Evolutionary conservation across 2,888 invertebrate species (phyloP).

Genomic region (Pediacus dermestoides): DNA sequence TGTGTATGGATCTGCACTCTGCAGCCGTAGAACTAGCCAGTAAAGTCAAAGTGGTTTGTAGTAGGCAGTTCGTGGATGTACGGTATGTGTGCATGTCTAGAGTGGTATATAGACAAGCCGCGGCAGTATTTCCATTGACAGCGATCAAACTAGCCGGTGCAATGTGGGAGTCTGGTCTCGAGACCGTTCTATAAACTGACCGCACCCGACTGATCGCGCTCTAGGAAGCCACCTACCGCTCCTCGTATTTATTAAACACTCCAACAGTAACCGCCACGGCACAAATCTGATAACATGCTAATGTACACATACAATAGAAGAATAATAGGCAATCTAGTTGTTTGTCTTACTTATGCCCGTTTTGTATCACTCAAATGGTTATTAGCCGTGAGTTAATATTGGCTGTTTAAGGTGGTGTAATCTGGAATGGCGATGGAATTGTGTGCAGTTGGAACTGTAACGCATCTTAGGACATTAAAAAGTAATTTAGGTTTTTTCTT

Average conservation of each 20-base stretch:
- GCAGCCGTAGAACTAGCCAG: too few species aligned
- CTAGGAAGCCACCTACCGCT: constrained; percentile 18
- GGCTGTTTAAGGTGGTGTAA: too few species aligned
- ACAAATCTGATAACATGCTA: constrained; percentile 10
- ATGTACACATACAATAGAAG: too few species aligned
- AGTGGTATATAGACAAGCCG: constrained; percentile 14
- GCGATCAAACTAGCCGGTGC: constrained; percentile 18
- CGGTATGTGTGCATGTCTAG: constrained; percentile 15
- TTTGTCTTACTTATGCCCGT: too few species aligned
- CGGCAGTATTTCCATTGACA: constrained; percentile 18
- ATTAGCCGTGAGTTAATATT: too few species aligned
- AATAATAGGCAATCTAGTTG: too few species aligned
- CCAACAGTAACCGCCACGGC: constrained; percentile 3
- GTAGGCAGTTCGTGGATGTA: constrained; percentile 12
- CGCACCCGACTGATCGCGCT: constrained; percentile 15
- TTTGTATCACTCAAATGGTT: too few species aligned
- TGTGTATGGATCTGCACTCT: too few species aligned
- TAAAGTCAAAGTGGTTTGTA: constrained; percentile 2
- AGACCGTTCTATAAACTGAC: constrained; percentile 17
- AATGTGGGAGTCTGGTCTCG: constrained; percentile 17
- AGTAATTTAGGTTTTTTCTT: too few species aligned
- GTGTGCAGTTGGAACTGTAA: too few species aligned
- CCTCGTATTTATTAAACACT: constrained; percentile 13
- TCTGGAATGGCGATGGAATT: too few species aligned
- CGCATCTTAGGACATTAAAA: too few species aligned